Base-by-base conservation (phyloP, 1,140 invertebrate genomes). In the Scaptomyza pallida region DNA sequence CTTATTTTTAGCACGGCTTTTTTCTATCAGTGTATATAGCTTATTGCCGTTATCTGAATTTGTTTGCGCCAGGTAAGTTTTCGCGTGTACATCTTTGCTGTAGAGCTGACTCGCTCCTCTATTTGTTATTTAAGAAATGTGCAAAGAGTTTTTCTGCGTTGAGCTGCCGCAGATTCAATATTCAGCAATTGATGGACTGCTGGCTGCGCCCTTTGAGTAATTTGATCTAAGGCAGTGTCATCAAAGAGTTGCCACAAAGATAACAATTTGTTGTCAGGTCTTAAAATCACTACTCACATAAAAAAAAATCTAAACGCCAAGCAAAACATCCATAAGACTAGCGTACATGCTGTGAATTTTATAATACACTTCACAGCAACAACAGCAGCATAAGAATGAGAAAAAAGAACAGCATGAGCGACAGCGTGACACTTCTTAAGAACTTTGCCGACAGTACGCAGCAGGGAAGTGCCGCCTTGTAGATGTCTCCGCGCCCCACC, bases 371-470 rank as follows among this genome's bases (percentile, higher is more conserved):
- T 68, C 71, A 86, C 81, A n/a, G n/a, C 44, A 78, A 30, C 72
- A 64, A 26, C 52, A 41, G 33, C 21, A 65, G n/a, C 62, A 56
- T 47, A 55, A 62, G 57, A 52, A 68, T 9, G 41, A 62, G 57
- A 52, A 68, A 9, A 41, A 45, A 6, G 50, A 45, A n/a, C 55
- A 30, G 13, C 54, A 35, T 10, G 65, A 62, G 52, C 64, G 78
- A 65, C 76, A 78, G 81, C 80, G 83, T 83, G 80, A 83, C 80
- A 83, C 62, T 78, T 88, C 82, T 88, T 81, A 78, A 86, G 82
- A 86, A 86, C 78, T 86, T 86, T 86, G 81, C 81, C 81, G 81
- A 75, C 81, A 77, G 35, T 43, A 17, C 72, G 33, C 41, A 47
- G 37, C 41, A 30, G 45, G 70, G 12, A 35, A 50, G 13, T 2